A percentile compares a stretch with the other conserved stretches of the same genome.
phyloP scores from a whole-genome alignment of 2,113 vertebrate species.

The Oreotrochilus melanogaster region DNA sequence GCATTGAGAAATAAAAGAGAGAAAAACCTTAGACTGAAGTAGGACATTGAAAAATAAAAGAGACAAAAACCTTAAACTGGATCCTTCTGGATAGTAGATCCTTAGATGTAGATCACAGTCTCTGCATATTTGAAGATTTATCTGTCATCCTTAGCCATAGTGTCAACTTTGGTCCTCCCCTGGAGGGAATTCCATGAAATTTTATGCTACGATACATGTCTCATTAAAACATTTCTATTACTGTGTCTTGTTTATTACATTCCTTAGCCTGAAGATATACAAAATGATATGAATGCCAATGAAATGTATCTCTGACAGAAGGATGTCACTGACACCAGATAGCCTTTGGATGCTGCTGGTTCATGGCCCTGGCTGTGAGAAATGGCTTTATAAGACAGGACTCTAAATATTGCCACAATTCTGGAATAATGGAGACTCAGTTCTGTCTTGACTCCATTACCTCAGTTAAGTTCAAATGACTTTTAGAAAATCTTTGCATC shows the following conservation, averaged over 20 bases:
- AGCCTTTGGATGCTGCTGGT: not conserved
- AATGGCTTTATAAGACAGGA: not conserved
- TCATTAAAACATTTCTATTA: not conserved
- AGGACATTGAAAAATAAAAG: not conserved
- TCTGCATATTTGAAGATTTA: not conserved
- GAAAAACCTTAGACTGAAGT: not conserved
- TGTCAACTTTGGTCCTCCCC: not conserved
- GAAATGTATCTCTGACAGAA: not conserved
- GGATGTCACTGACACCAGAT: not conserved
- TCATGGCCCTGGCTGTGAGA: not conserved
- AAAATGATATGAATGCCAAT: not conserved
- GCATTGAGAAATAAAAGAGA: not conserved
- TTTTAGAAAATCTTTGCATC: not conserved
- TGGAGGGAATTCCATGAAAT: conserved; percentile 48
- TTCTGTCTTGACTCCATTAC: not conserved
- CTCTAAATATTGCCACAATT: not conserved
- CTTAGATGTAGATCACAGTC: not conserved
- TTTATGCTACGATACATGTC: conserved; percentile 17
- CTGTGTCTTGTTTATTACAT: conserved; percentile 16
- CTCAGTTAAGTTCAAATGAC: not conserved
- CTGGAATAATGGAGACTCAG: not conserved
- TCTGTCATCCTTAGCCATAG: not conserved
- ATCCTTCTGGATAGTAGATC: not conserved
- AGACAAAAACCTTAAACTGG: not conserved
- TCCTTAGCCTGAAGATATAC: conserved; percentile 36